These are phyloP conservation scores for Allobates femoralis DNA, from an alignment of 2,797 vertebrate species.

Conservation along the genomic window DNA sequence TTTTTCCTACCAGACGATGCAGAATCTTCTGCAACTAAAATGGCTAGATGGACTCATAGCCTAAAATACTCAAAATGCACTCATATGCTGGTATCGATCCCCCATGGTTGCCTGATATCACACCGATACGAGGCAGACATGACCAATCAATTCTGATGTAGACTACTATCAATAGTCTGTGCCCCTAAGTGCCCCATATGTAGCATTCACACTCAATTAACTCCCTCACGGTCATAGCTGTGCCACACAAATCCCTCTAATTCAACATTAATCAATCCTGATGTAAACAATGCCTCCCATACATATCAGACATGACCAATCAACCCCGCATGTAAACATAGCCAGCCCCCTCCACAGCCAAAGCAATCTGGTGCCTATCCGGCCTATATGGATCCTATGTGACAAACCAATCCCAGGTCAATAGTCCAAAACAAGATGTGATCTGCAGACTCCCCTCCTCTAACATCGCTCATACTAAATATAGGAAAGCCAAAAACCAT, in stretches of 20 bases:
- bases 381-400: background rate
- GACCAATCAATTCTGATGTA: background rate
- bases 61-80: no score
- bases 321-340: slow-evolving; percentile 7
- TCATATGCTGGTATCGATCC: no score
- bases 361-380: background rate
- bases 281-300: background rate
- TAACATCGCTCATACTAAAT: no score
- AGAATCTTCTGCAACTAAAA: no score
- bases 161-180: no score
- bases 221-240: background rate
- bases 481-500: background rate
- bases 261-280: background rate
- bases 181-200: background rate
- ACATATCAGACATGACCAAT: background rate
- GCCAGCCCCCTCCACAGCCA: background rate
- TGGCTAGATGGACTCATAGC: no score
- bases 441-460: background rate
- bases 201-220: background rate
- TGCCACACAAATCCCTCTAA: background rate
- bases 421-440: background rate
- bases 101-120: no score
- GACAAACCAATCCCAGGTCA: background rate
- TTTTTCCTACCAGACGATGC: no score
- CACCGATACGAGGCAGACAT: background rate